These are phyloP conservation scores for Listronotus bonariensis DNA, from an alignment of 1,140 invertebrate genomes.

Conservation along the genomic window DNA sequence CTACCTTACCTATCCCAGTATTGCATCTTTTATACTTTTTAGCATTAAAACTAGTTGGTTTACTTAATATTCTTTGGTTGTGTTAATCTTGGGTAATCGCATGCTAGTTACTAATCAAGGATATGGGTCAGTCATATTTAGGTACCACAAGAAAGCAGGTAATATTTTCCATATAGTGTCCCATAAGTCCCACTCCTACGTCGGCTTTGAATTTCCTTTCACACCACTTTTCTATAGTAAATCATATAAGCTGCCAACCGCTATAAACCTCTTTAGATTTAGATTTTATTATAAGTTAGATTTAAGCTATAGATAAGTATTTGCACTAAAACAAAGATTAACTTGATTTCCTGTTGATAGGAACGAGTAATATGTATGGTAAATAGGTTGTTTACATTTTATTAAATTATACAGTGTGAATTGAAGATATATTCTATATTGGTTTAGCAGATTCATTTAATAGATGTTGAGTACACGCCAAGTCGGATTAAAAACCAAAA, in stretches of 20 bases:
- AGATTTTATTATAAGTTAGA: no score
- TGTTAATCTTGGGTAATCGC: slow-evolving; percentile 12
- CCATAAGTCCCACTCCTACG: slow-evolving; percentile 21
- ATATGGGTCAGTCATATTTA: slow-evolving; percentile 35
- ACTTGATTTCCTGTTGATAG: no score
- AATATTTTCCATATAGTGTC: slow-evolving; percentile 24
- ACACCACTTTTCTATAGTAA: slow-evolving; percentile 27
- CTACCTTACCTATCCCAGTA: no score
- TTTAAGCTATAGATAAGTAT: no score
- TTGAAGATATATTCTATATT: no score
- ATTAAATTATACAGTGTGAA: no score
- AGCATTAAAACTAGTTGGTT: slow-evolving; percentile 3
- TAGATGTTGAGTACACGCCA: no score
- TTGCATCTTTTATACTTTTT: not conserved
- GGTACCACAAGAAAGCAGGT: slow-evolving; percentile 33
- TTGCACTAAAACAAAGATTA: no score
- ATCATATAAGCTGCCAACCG: slow-evolving; percentile 32
- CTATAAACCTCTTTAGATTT: slow-evolving; percentile 8
- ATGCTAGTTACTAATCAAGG: slow-evolving; percentile 28
- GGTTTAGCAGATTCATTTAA: no score
- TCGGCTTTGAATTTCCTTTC: slow-evolving; percentile 21
- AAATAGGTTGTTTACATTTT: no score
- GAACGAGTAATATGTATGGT: no score
- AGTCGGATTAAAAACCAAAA: no score
- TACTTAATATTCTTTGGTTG: not conserved